A percentile compares a stretch with the other conserved stretches of the same genome.
These are phyloP conservation scores for Hipposideros larvatus DNA, from an alignment of 2,797 vertebrate genomes.

Conservation along the genomic window DNA sequence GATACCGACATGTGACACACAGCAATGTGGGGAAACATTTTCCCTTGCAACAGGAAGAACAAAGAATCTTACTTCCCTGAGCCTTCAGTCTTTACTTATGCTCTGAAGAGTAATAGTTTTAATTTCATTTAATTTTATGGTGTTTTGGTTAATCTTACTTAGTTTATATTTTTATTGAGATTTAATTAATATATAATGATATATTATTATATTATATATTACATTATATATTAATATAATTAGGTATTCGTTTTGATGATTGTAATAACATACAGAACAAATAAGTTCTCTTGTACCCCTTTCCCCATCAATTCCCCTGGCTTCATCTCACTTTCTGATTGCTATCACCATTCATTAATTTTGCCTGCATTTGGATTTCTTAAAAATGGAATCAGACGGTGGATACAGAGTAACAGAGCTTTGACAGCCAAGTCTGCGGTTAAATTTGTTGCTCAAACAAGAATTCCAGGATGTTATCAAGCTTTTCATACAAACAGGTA, in stretches of 20 bases:
- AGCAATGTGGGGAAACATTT: conserved; percentile 16
- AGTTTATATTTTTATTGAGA: conserved; percentile 21
- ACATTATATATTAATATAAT: too few species aligned
- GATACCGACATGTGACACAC: background rate
- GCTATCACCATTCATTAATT: background rate
- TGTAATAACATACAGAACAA: background rate
- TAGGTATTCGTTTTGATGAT: background rate
- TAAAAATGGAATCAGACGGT: background rate
- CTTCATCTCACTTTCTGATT: background rate
- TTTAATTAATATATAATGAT: background rate
- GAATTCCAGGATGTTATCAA: background rate
- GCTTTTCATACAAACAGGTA: background rate
- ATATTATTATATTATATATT: too few species aligned
- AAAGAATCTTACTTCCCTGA: background rate
- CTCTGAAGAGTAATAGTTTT: conserved; percentile 9
- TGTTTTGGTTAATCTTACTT: background rate
- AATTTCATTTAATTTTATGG: background rate
- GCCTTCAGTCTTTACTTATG: background rate
- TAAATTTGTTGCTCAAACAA: conserved; percentile 19
- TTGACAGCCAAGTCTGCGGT: background rate
- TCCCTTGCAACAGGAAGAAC: conserved; percentile 16
- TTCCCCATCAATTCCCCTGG: background rate
- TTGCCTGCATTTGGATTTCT: background rate
- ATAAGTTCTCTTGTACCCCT: background rate
- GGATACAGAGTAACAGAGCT: background rate